Conservation (phyloP, 2,113 vertebrate species). For the Butastur rufipennis region DNA sequence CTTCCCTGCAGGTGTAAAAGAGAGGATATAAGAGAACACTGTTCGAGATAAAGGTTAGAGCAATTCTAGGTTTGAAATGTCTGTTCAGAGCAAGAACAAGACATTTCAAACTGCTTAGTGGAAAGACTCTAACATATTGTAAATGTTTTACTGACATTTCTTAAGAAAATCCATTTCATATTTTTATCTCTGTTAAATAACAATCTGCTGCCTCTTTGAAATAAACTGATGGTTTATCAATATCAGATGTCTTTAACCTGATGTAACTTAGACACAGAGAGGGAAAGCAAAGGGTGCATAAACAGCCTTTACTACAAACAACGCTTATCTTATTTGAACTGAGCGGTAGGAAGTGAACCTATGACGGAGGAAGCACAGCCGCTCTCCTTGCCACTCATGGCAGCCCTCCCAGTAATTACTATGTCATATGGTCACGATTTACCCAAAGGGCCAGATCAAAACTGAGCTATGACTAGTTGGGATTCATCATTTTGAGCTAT, state of each 20-base stretch:
- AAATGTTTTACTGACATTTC: conserved; percentile 66
- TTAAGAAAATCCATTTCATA: conserved; percentile 62
- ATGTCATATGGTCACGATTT: not conserved
- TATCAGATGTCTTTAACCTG: conserved; percentile 47
- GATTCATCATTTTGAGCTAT: not conserved
- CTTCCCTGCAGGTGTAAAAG: conserved; percentile 42
- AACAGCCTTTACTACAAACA: not conserved
- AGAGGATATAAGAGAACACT: conserved; percentile 19
- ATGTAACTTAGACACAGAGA: not conserved
- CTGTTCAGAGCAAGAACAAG: conserved; percentile 13
- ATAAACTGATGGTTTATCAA: conserved; percentile 66
- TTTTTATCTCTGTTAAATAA: conserved; percentile 64
- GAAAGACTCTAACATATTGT: conserved; percentile 48
- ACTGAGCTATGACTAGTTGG: not conserved
- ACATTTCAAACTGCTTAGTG: conserved; percentile 20
- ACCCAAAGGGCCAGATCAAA: not conserved
- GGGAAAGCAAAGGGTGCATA: not conserved
- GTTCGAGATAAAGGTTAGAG: conserved; percentile 26
- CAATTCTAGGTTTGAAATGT: conserved; percentile 37
- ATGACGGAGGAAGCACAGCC: not conserved
- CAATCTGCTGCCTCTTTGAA: conserved; percentile 52
- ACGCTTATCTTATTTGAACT: not conserved
- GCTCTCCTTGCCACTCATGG: not conserved
- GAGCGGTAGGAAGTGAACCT: not conserved
- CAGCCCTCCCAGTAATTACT: not conserved